Conservation (phyloP, 1,140 invertebrate genomes). For the Drosophila melanogaster region Release_6_plus_ISO1_MT NC_004354.4:719001-719500, state of each 20-base stretch:
- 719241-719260: slow-evolving; percentile 24
- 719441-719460: slow-evolving; percentile 50
- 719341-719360: slow-evolving; percentile 28
- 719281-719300: slow-evolving; percentile 2
- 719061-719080: slow-evolving; percentile 32
- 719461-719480: slow-evolving; percentile 74
- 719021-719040: slow-evolving; percentile 11
- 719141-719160: slow-evolving; percentile 37
- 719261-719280: background rate
- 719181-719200: slow-evolving; percentile 16
- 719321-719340: slow-evolving; percentile 66
- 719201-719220: slow-evolving; percentile 67
- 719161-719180: slow-evolving; percentile 19
- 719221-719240: slow-evolving; percentile 60
- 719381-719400: slow-evolving; percentile 25
- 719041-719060: background rate
- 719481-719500: slow-evolving; percentile 66
- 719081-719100: slow-evolving; percentile 11
- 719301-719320: slow-evolving; percentile 52
- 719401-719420: slow-evolving; percentile 27
- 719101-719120: slow-evolving; percentile 4
- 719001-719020: slow-evolving; percentile 16
- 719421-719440: slow-evolving; percentile 64
- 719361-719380: slow-evolving; percentile 17
- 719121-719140: slow-evolving; percentile 26